Conservation (phyloP, 2,797 vertebrate genomes). For the Notamacropus eugenii region DNA sequence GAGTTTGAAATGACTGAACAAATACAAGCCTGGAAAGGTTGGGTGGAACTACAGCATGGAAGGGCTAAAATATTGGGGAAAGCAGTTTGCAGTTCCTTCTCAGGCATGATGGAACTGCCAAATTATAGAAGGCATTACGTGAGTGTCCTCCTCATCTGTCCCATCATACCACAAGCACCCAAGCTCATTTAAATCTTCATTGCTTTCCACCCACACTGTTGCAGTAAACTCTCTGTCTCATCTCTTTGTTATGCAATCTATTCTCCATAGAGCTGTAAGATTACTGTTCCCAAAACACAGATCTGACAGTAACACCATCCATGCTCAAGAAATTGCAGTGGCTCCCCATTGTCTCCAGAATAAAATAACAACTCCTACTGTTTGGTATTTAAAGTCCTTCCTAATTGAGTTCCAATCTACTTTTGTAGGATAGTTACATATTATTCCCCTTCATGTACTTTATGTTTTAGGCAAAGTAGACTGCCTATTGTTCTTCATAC, state of each 20-base stretch:
- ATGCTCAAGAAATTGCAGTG: neutral
- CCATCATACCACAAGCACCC: neutral
- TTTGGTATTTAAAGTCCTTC: neutral
- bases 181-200: neutral
- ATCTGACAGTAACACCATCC: neutral
- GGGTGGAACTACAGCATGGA: neutral
- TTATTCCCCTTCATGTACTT: neutral
- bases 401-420: neutral
- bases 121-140: neutral
- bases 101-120: neutral
- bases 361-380: neutral
- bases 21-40: neutral
- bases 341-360: neutral
- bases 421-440: neutral
- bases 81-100: neutral
- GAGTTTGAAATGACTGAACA: neutral
- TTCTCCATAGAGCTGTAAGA: neutral
- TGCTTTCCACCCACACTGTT: neutral
- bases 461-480: neutral
- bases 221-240: neutral
- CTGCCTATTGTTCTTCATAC: neutral
- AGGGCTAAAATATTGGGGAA: neutral
- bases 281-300: neutral
- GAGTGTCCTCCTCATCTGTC: neutral
- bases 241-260: neutral